Evolutionary conservation across 2,888 invertebrate species (phyloP), one percentile per base, ranked within the genome.

Genomic region (Aquatica leii): DNA sequence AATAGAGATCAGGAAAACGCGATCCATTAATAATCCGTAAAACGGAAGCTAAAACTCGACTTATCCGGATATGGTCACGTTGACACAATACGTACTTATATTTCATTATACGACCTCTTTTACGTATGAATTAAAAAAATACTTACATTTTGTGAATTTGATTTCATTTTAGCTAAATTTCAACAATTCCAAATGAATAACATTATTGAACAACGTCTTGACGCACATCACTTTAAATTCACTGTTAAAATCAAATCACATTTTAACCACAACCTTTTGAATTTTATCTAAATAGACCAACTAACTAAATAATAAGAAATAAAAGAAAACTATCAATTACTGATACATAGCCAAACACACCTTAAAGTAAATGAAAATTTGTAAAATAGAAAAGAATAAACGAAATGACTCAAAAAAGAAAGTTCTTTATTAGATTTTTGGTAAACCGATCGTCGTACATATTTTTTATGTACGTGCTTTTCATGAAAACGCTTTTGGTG

Each of bases 401-500:
- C n/a, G 49, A 49, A 57, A 37, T 18, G 15, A 15, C 20, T 1
- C 17, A 12, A 49, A 49, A 49, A 21, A 35, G 35, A 41, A 53
- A 24, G 6, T 24, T 24, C 6, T 24, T 24, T 2, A 24, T 24
- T 24, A 59, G 20, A 21, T 59, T 58, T 48, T 50, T 43, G 48
- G 49, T 40, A 54, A 58, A 57, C 56, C 61, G 58, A 50, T 43
- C 57, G 54, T 43, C 35, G 31, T 53, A 54, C 31, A 58, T 35
- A 58, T 58, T 62, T 53, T 37, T 48, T 12, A 34, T 50, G 37
- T 60, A 48, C 61, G 59, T 66, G 61, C 60, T 50, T 57, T 56
- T 51, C 60, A 41, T 53, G 52, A 43, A 67, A 62, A 68, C 69
- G 67, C 68, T 67, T 68, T 63, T 63, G 66, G 61, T 68, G 68